Evolutionary conservation across 2,888 invertebrate species (phyloP).

Genomic region (Gymnoscelis rufifasciata): DNA sequence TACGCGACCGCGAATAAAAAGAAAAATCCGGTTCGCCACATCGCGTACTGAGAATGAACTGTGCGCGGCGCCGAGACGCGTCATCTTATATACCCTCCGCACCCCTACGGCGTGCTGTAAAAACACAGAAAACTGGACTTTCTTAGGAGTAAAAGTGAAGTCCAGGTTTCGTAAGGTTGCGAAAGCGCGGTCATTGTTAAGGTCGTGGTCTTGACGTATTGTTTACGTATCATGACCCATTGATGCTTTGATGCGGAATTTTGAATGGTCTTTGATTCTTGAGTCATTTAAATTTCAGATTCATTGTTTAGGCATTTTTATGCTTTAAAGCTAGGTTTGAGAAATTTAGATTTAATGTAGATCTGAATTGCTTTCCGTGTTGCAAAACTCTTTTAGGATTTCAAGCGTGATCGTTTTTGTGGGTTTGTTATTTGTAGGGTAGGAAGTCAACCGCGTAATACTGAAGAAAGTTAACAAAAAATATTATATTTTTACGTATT

Average conservation of each 20-base stretch:
- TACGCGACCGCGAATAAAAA: constrained; percentile 71
- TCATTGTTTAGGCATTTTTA: no score
- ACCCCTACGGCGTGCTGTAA: constrained; percentile 49
- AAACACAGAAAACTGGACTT: constrained; percentile 66
- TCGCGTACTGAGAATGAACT: constrained; percentile 57
- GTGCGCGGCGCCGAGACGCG: constrained; percentile 52
- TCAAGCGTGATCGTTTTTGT: constrained; percentile 13
- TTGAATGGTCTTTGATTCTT: background rate
- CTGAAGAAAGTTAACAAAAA: background rate
- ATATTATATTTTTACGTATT: background rate
- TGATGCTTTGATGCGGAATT: constrained; percentile 15
- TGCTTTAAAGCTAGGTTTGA: no score
- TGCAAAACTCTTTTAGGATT: background rate
- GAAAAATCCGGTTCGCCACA: constrained; percentile 62
- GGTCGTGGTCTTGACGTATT: constrained; percentile 47
- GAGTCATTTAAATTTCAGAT: background rate
- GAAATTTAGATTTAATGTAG: no score
- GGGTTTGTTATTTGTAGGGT: constrained; percentile 3
- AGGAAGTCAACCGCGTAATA: constrained; percentile 3
- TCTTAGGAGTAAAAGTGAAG: constrained; percentile 74
- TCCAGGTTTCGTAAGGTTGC: constrained; percentile 69
- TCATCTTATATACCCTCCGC: constrained; percentile 64
- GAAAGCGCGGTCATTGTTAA: constrained; percentile 58
- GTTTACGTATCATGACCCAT: constrained; percentile 15
- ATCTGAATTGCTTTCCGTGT: background rate